Percentiles rank a stretch among this genome's conserved stretches.
Evolutionary conservation across 2,888 invertebrate species (phyloP).

Genomic region (Hydriomena furcata): DNA sequence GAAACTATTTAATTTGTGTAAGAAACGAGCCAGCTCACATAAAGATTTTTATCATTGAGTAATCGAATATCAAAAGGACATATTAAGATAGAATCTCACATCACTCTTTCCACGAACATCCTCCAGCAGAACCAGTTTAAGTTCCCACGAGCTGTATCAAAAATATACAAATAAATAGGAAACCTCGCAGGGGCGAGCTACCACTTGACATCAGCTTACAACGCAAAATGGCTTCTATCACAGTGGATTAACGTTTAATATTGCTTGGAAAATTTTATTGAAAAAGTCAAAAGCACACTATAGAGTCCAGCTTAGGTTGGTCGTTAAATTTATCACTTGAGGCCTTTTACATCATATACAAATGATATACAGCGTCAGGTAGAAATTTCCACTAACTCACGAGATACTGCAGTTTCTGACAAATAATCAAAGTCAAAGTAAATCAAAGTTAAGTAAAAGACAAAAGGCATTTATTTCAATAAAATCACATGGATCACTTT

Average conservation of each 20-base stretch:
- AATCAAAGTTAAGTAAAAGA: no score
- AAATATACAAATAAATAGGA: constrained; percentile 43
- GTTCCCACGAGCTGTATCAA: constrained; percentile 34
- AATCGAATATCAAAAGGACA: constrained; percentile 28
- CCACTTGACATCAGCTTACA: not conserved
- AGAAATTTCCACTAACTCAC: no score
- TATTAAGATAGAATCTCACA: constrained; percentile 29
- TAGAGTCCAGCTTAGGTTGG: no score
- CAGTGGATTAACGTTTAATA: not conserved
- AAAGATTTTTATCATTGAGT: constrained; percentile 23
- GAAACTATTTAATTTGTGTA: constrained; percentile 10
- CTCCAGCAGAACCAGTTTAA: constrained; percentile 30
- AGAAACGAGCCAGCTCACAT: constrained; percentile 4
- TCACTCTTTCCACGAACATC: constrained; percentile 27
- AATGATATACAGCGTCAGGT: no score
- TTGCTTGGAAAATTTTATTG: not conserved
- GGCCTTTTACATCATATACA: no score
- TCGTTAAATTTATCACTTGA: no score
- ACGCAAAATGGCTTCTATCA: not conserved
- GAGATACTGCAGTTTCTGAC: no score
- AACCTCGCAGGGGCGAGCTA: constrained; percentile 38
- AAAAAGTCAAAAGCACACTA: no score
- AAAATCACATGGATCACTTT: no score
- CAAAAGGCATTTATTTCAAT: no score
- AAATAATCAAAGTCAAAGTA: no score